Base-by-base conservation (phyloP, 1,140 invertebrate genomes). In the Drosophila quadrilineata region DNA sequence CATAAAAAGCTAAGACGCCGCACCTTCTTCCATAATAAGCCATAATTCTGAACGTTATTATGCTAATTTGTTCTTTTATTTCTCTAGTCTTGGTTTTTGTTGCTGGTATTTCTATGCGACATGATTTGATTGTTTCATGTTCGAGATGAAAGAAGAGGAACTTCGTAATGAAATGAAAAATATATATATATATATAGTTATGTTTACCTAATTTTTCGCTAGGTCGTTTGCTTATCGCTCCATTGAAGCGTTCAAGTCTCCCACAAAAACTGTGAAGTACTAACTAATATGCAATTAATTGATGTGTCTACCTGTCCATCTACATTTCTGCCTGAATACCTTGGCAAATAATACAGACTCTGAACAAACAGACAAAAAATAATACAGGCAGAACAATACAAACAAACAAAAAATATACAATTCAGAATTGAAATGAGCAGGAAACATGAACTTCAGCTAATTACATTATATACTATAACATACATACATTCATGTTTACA, bases 211-310 rank as follows among this genome's bases (percentile, higher is more conserved):
- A 59, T 64, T 75, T 75, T 33, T 29, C 35, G 58, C 58, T 36
- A 57, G 52, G 52, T 48, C 24, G 60, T 57, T 45, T 38, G 6
- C 24, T 65, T 65, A 56, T 48, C 59, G 65, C 71, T 80, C 75
- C 75, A 77, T 77, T 79, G 75, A 77, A 60, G 70, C 57, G 64
- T 40, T 43, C 38, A 49, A 28, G 49, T 57, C 21, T 43, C 40
- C 6, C 24, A 40, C 3, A 21, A 14, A 22, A 35, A 46, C 54
- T 40, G 12, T 28, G 41, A 36, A 54, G 28, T 66, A 69, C 72
- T 77, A n/a, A n/a, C n/a, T n/a, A 79, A 77, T 77, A 80, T 80
- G 58, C 71, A 80, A 77, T 77, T 80, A 77, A 79, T 77, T 80
- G 73, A 46, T 62, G n/a, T n/a, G 41, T 63, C 36, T 53, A 26